Percentiles rank a stretch among this genome's conserved stretches.
phyloP scores from a whole-genome alignment of 2,888 invertebrate species.

The Zaprionus lineosus region DNA sequence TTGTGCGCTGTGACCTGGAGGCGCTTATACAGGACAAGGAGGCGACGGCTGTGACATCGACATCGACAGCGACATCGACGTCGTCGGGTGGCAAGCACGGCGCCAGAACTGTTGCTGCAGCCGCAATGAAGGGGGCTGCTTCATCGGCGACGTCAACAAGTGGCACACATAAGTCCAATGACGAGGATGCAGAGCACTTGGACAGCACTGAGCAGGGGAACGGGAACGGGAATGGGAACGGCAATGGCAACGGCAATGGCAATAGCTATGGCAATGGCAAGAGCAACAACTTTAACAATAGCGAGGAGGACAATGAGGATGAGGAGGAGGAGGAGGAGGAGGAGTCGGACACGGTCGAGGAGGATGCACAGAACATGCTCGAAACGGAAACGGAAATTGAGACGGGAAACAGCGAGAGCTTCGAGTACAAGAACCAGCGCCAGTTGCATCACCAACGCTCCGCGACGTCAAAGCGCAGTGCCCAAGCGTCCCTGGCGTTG shows the following conservation, averaged over 20 bases:
- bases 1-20: slow-evolving; percentile 92
- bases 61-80: background rate
- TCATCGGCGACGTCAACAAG: slow-evolving; percentile 54
- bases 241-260: slow-evolving; percentile 32
- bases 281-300: slow-evolving; percentile 44
- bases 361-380: slow-evolving; percentile 15
- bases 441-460: slow-evolving; percentile 35
- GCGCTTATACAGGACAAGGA: slow-evolving; percentile 86
- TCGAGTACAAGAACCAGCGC: slow-evolving; percentile 62
- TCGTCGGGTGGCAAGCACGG: slow-evolving; percentile 17
- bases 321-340: slow-evolving; percentile 49
- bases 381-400: slow-evolving; percentile 13
- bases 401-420: slow-evolving; percentile 58
- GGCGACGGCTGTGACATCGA: background rate
- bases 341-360: slow-evolving; percentile 4
- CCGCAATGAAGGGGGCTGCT: too few species aligned
- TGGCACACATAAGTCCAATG: slow-evolving; percentile 25
- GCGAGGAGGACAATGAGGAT: slow-evolving; percentile 54
- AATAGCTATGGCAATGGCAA: slow-evolving; percentile 49
- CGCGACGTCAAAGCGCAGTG: slow-evolving; percentile 37
- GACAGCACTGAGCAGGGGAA: slow-evolving; percentile 47
- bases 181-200: slow-evolving; percentile 7
- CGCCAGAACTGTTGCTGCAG: slow-evolving; percentile 21
- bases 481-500: slow-evolving; percentile 44
- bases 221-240: slow-evolving; percentile 49